Evolutionary conservation across 1,140 invertebrate species (phyloP).

Genomic region (Leucophenga varia): DNA sequence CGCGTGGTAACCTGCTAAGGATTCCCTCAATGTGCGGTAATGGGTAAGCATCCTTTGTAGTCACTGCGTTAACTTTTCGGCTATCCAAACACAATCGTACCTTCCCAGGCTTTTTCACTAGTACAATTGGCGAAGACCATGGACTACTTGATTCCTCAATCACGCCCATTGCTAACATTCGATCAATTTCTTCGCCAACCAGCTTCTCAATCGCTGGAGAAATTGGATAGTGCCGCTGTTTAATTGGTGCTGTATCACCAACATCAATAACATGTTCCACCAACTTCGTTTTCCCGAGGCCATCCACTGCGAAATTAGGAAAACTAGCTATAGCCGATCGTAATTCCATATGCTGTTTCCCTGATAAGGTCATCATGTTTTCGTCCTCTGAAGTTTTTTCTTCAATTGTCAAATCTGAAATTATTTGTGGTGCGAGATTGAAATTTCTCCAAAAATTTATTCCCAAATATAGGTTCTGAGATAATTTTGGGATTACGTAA

Average conservation of each 20-base stretch:
- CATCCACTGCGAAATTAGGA: slow-evolving; percentile 1
- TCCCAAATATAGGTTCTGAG: slow-evolving; percentile 3
- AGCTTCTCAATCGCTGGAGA: slow-evolving; percentile 15
- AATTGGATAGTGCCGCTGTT: slow-evolving; percentile 28
- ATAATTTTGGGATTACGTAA: no score
- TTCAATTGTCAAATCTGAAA: not conserved
- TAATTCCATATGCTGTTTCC: not conserved
- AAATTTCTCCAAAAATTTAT: slow-evolving; percentile 14
- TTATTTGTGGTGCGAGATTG: slow-evolving; percentile 10
- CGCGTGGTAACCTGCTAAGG: slow-evolving; percentile 1
- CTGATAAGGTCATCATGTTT: not conserved
- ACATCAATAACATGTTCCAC: slow-evolving; percentile 35
- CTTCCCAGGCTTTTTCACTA: slow-evolving; percentile 30
- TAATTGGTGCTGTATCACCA: slow-evolving; percentile 23
- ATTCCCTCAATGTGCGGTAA: no score
- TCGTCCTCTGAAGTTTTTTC: not conserved
- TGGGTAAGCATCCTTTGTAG: slow-evolving; percentile 28
- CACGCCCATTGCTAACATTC: slow-evolving; percentile 30
- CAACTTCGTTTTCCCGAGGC: slow-evolving; percentile 37
- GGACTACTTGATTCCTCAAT: slow-evolving; percentile 28
- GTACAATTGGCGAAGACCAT: slow-evolving; percentile 32
- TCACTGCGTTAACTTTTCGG: slow-evolving; percentile 33
- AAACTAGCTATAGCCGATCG: slow-evolving; percentile 20
- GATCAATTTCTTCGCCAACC: slow-evolving; percentile 18
- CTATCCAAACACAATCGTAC: slow-evolving; percentile 36